phyloP scores from a whole-genome alignment of 2,888 invertebrate species.

The Panzeria rudis region DNA sequence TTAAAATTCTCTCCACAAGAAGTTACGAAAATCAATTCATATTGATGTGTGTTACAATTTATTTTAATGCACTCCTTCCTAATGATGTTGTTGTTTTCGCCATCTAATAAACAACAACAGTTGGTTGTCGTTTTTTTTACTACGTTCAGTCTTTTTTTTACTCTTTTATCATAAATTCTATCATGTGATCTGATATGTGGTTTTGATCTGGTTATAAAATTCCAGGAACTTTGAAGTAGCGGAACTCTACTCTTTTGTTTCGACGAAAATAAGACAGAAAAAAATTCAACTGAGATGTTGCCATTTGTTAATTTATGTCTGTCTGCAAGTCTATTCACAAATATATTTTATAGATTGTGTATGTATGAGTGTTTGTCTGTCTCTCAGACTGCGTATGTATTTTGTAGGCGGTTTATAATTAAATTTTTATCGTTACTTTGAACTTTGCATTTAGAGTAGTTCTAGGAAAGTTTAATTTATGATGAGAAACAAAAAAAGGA shows the following conservation, averaged over 20 bases:
- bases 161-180: constrained; percentile 10
- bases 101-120: constrained; percentile 42
- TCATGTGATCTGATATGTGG: constrained; percentile 14
- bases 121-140: constrained; percentile 23
- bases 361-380: background rate
- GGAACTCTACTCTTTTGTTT: constrained; percentile 42
- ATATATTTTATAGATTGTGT: background rate
- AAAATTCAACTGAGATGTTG: constrained; percentile 12
- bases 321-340: constrained; percentile 12
- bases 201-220: constrained; percentile 52
- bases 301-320: constrained; percentile 30
- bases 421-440: constrained; percentile 50
- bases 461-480: constrained; percentile 57
- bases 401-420: constrained; percentile 63
- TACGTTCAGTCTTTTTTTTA: background rate
- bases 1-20: no score
- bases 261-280: constrained; percentile 2
- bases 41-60: background rate
- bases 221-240: constrained; percentile 51
- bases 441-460: constrained; percentile 42
- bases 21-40: no score
- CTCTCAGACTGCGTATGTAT: background rate
- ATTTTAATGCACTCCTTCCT: background rate
- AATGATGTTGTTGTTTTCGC: background rate
- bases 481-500: constrained; percentile 40